Evolutionary conservation across 2,113 vertebrate species (phyloP), one percentile per base, ranked within the genome.

Genomic region (Lethenteron reissneri): DNA sequence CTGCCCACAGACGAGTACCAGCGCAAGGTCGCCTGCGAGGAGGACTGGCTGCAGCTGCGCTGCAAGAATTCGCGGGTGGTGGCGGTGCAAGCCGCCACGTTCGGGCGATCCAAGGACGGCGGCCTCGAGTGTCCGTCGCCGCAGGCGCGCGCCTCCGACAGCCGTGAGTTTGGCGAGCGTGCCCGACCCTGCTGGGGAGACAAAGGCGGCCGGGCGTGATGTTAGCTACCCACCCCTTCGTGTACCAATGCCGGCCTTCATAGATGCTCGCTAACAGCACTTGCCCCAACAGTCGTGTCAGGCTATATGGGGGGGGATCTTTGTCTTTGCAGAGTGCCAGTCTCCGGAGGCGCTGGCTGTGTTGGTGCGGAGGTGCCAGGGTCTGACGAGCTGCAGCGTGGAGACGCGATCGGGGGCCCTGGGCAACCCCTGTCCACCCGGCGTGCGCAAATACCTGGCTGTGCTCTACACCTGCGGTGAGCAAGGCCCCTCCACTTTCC

Each of bases 401-500:
- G 85, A 82, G 70, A 88, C 86, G 71, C 85, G 86, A 74, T 81
- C 81, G 15, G 82, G 81, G 76, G 87, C 87, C 73, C 89, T 91
- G 76, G 88, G 88, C 74, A 87, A 91, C 74, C 88, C 88, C 3
- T 91, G 88, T 78, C 89, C 88, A 75, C 78, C 85, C 1, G 86
- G 87, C 72, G 85, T 85, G 75, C 86, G 80, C 79, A 91, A 91
- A 78, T 86, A 88, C 78, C 88, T 91, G 73, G 88, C 82, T 59
- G 85, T 91, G 75, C 86, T 90, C 78, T 90, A 90, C 78, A 89
- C 87, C 69, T 90, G 88, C 76, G 88, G 88, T 91, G 79, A 83
- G 86, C 78, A 41, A 58, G 2, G 57, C 9, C 56, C 57, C 57
- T 56, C 70, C 11, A 69, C 10, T 57, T 4, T 72, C 72, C 70